These are phyloP conservation scores for Tenthredo scrophulariae DNA, from an alignment of 2,888 invertebrate species.

Conservation along the genomic window DNA sequence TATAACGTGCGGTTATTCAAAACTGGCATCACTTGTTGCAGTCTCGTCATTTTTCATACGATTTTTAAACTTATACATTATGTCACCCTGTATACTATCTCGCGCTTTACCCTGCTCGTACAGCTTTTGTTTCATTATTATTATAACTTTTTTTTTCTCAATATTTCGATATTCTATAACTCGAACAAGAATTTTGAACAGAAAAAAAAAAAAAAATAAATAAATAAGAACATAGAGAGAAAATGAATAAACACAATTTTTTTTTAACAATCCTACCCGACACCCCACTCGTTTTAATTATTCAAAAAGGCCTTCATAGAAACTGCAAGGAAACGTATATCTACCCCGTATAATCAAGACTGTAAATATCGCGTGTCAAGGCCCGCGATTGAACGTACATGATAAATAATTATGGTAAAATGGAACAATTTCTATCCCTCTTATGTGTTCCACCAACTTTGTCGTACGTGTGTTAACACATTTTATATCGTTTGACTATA, in stretches of 20 bases:
- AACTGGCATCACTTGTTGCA: slow-evolving; percentile 8
- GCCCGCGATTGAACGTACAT: background rate
- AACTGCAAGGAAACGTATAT: background rate
- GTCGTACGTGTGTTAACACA: background rate
- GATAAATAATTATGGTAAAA: slow-evolving; percentile 7
- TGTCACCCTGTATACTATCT: no score
- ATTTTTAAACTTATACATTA: background rate
- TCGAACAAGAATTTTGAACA: no score
- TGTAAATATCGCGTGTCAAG: slow-evolving; percentile 2
- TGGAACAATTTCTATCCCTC: background rate
- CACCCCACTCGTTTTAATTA: background rate
- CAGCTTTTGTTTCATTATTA: background rate
- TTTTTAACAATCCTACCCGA: no score
- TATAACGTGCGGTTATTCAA: background rate
- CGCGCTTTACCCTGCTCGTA: no score
- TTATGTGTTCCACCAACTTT: background rate
- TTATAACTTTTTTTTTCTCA: no score
- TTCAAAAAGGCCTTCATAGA: background rate
- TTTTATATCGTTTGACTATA: background rate
- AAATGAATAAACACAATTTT: background rate
- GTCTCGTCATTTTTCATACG: no score
- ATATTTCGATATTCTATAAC: no score
- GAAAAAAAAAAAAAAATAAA: background rate
- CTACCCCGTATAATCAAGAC: background rate
- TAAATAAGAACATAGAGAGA: background rate